Evolutionary conservation across 1,140 invertebrate species (phyloP).

Genomic region (Apocrypta bakeri): DNA sequence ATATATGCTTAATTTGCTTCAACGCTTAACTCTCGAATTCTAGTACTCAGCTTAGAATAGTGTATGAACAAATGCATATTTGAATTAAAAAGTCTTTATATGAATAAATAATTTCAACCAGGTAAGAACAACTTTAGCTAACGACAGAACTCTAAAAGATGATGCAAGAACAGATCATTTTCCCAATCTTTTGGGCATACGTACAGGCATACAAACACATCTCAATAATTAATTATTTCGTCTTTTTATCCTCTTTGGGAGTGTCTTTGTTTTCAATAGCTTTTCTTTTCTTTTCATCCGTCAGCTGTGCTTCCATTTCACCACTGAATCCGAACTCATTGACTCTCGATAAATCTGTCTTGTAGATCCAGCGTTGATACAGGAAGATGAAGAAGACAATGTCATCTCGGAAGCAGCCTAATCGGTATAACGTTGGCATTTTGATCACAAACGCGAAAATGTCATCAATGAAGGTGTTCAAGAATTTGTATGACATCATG

Average conservation of each 20-base stretch:
- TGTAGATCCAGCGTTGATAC: conserved; percentile 99
- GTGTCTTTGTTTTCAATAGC: conserved; percentile 40
- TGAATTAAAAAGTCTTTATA: background rate
- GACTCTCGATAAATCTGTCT: conserved; percentile 92
- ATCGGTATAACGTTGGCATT: conserved; percentile 97
- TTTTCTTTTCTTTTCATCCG: conserved; percentile 32
- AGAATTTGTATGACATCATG: conserved; percentile 99
- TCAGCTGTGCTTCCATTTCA: conserved; percentile 76
- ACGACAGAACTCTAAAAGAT: conserved; percentile 5
- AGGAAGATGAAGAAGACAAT: conserved; percentile 99
- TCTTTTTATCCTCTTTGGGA: conserved; percentile 50
- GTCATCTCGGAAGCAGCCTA: conserved; percentile 98
- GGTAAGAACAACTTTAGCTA: conserved; percentile 4
- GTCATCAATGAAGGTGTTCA: conserved; percentile 99
- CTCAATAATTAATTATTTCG: conserved; percentile 36
- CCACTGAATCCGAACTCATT: conserved; percentile 97
- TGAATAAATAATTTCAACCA: conserved; percentile 29
- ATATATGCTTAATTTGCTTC: background rate
- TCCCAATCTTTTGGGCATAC: background rate
- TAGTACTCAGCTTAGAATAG: background rate
- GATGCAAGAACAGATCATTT: background rate
- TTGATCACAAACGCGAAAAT: conserved; percentile 99
- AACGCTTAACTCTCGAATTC: background rate
- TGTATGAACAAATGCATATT: background rate
- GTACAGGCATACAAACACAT: conserved; percentile 1